Conservation (phyloP, 2,113 vertebrate species). For the Guaruba guarouba region DNA sequence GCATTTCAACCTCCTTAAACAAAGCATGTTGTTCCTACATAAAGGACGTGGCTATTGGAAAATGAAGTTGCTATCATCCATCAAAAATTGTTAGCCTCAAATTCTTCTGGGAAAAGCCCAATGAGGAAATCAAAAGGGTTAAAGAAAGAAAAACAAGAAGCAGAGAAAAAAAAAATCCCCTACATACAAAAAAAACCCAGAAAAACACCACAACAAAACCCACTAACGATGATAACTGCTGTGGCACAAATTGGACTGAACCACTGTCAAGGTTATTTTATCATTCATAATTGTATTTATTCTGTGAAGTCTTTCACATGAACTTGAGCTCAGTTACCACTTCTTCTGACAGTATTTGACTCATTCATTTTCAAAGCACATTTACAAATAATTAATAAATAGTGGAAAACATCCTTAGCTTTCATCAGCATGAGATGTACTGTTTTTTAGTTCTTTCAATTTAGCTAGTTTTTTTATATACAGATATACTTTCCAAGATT, state of each 20-base stretch:
- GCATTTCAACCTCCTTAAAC: conserved; percentile 41
- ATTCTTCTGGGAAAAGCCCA: neutral
- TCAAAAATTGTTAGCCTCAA: conserved; percentile 56
- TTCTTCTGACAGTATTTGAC: neutral
- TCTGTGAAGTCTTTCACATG: neutral
- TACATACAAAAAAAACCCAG: neutral
- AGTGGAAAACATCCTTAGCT: neutral
- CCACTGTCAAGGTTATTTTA: neutral
- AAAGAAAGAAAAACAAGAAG: neutral
- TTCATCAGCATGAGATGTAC: neutral
- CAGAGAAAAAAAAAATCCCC: neutral
- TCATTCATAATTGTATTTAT: neutral
- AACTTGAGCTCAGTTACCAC: neutral
- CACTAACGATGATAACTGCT: neutral
- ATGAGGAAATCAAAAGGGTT: neutral
- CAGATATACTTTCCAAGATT: neutral
- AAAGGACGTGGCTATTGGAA: conserved; percentile 58
- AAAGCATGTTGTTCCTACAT: conserved; percentile 30
- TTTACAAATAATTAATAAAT: neutral
- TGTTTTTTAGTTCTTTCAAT: neutral
- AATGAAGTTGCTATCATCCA: conserved; percentile 29
- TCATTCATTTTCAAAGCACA: neutral
- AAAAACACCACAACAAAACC: neutral
- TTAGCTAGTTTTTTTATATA: neutral
- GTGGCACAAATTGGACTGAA: neutral